phyloP scores from a whole-genome alignment of 2,888 invertebrate species.

The Clitarchus hookeri region DNA sequence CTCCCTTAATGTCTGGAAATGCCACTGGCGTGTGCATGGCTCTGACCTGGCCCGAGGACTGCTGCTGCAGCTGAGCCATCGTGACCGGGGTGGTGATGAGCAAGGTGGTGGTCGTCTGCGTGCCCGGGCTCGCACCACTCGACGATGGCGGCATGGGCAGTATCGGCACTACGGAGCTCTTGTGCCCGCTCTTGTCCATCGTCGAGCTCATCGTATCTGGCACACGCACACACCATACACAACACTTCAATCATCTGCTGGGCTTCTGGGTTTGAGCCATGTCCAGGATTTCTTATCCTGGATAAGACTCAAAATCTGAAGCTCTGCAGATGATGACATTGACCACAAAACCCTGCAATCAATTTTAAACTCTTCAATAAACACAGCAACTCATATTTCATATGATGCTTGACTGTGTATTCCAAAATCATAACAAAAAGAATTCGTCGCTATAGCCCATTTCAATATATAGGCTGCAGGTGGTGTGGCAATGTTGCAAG shows the following conservation, averaged over 20 bases:
- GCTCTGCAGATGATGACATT: too few relatives aligned
- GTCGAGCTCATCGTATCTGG: slow-evolving; percentile 32
- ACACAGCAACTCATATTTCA: too few relatives aligned
- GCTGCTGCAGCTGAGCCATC: slow-evolving; percentile 45
- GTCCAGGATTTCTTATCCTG: too few relatives aligned
- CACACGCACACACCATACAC: neutral
- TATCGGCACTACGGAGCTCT: slow-evolving; percentile 40
- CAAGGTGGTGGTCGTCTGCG: slow-evolving; percentile 51
- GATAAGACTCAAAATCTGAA: too few relatives aligned
- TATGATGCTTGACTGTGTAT: too few relatives aligned
- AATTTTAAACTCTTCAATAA: too few relatives aligned
- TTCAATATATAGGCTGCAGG: too few relatives aligned
- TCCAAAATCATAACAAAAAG: too few relatives aligned
- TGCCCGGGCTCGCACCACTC: slow-evolving; percentile 25
- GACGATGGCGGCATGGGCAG: slow-evolving; percentile 37
- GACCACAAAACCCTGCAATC: too few relatives aligned
- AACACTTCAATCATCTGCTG: neutral
- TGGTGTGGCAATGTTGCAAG: too few relatives aligned
- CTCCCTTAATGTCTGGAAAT: neutral
- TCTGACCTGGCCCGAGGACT: slow-evolving; percentile 36
- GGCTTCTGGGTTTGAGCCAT: too few relatives aligned
- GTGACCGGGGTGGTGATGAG: slow-evolving; percentile 56
- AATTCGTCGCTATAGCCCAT: too few relatives aligned
- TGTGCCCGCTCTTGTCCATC: slow-evolving; percentile 33
- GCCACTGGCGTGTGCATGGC: neutral